These are phyloP conservation scores for Zoanthus sansibaricus DNA, from an alignment of 92 coral and sea anemone genomes.

Conservation along the genomic window DNA sequence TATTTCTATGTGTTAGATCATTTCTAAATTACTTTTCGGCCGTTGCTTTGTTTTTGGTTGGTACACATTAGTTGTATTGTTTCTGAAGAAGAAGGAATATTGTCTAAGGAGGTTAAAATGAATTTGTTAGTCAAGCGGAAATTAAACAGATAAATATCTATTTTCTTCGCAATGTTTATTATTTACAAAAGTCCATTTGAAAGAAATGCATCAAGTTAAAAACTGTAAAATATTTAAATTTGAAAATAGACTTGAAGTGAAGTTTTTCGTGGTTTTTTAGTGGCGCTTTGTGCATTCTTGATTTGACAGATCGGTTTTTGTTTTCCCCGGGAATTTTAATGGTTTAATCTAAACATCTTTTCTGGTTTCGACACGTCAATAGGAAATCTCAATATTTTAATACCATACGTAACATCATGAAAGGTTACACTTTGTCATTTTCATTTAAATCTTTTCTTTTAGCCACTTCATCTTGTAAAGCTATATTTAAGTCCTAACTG, in stretches of 20 bases:
- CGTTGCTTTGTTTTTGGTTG: not conserved
- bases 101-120: not conserved
- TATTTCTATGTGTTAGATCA: not conserved
- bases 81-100: not conserved
- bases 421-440: too few relatives aligned
- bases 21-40: conserved; percentile 12
- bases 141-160: conserved; percentile 13
- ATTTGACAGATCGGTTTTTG: conserved; percentile 18
- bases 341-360: conserved; percentile 37
- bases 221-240: not conserved
- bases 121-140: conserved; percentile 12
- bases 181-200: conserved; percentile 1
- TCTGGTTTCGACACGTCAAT: conserved; percentile 11
- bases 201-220: not conserved
- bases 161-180: not conserved
- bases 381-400: not conserved
- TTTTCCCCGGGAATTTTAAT: conserved; percentile 38
- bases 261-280: conserved; percentile 23
- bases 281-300: conserved; percentile 5
- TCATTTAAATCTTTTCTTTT: not conserved
- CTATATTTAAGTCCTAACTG: not conserved
- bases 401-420: not conserved
- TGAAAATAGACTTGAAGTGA: not conserved
- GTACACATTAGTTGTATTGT: not conserved
- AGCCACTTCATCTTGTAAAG: not conserved